Percentiles rank a stretch among this genome's conserved stretches.
Evolutionary conservation across 2,888 invertebrate species (phyloP).

Genomic region (Crossocerus cetratus): DNA sequence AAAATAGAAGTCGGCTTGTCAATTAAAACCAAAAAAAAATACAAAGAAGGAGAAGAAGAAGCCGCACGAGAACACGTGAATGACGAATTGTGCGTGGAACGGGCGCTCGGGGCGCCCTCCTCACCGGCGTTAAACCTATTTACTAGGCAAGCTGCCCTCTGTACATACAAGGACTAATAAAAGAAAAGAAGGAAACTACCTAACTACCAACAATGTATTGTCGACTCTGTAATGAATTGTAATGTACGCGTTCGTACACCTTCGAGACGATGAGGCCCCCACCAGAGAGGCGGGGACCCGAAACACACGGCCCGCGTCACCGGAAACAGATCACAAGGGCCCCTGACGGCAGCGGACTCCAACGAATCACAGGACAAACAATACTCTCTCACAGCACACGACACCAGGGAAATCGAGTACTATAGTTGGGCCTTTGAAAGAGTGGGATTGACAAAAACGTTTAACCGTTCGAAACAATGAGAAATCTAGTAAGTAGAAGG

Average conservation of each 20-base stretch:
- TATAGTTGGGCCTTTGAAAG: no score
- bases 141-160: constrained; percentile 73
- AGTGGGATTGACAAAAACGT: no score
- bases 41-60: constrained; percentile 2
- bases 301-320: constrained; percentile 57
- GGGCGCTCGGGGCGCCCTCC: no score
- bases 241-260: constrained; percentile 69
- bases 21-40: constrained; percentile 18
- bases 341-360: no score
- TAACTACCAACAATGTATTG: constrained; percentile 56
- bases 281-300: constrained; percentile 4
- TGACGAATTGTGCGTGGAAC: no score
- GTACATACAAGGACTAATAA: constrained; percentile 68
- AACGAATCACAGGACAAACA: no score
- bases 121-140: constrained; percentile 38
- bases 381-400: no score
- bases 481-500: no score
- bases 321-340: constrained; percentile 18
- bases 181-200: constrained; percentile 25
- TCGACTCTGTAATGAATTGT: constrained; percentile 73
- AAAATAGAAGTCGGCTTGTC: background rate
- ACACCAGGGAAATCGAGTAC: no score
- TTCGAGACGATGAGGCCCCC: no score
- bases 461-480: no score
- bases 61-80: no score